Base-by-base conservation (phyloP, 2,888 invertebrate species). In the Lasioglossum villosulum region DNA sequence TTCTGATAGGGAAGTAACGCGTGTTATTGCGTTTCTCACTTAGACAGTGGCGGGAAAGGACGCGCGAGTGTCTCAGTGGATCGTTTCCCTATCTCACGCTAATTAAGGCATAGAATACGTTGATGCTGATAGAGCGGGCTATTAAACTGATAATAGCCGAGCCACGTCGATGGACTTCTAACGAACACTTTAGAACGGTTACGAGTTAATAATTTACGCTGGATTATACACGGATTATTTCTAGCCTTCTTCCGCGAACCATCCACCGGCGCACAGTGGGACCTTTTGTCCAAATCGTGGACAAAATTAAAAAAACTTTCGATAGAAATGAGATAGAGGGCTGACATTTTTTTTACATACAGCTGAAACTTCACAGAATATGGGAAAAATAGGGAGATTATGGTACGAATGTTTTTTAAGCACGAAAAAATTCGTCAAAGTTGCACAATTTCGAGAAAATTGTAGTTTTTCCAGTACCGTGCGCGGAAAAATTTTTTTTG, bases 21-120 rank as follows among this genome's bases (percentile, higher is more conserved):
- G 68, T 68, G 68, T 39, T 39, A n/a, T 39, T 68, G 37, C 68
- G 23, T 68, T 39, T 39, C 23, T 39, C 39, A 23, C 68, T 39
- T 37, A 14, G 68, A 68, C 68, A n/a, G 39, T 39, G 39, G 68
- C 39, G 4, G 68, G 23, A n/a, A 68, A 10, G n/a, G 37, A 37
- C n/a, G 68, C 37, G 68, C 12, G 68, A 23, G 37, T 68, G 68
- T 68, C 68, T 68, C 37, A 1, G 37, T 4, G 68, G 4, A 39
- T 39, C 37, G 68, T 37, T n/a, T 37, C 23, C 39, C 68, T 68
- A 68, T 68, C 68, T 68, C 68, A n/a, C 68, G 68, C 68, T 68
- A 68, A 68, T 68, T 68, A 39, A 68, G n/a, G 68, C 37, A 23
- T 23, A 37, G 37, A 68, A 68, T 37, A 68, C 68, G n/a, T n/a